phyloP scores from a whole-genome alignment of 2,113 vertebrate species.

The Empidonax traillii region DNA sequence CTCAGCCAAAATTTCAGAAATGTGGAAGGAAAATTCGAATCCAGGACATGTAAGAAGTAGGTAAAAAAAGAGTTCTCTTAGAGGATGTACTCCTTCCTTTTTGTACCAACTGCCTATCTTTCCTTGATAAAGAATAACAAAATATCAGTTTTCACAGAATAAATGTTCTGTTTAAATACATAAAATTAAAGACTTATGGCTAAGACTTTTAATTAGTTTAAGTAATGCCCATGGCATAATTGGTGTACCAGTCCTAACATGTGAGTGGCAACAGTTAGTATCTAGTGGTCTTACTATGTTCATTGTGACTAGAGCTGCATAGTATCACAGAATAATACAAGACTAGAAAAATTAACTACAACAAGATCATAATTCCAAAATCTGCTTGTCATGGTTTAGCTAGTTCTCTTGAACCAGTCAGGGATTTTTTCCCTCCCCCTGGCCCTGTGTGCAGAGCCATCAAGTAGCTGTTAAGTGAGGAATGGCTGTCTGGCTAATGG shows the following conservation, averaged over 20 bases:
- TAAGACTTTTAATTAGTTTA: conserved; percentile 39
- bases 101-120: not conserved
- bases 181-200: not conserved
- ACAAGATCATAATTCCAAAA: not conserved
- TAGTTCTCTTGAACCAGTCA: too few relatives aligned
- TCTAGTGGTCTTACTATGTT: not conserved
- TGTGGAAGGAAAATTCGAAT: not conserved
- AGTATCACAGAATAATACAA: not conserved
- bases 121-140: not conserved
- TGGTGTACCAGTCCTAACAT: not conserved
- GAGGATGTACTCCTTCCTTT: not conserved
- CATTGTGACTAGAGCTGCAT: not conserved
- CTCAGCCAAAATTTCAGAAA: not conserved
- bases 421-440: too few relatives aligned
- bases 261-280: not conserved
- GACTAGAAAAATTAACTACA: not conserved
- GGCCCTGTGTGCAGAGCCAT: too few relatives aligned
- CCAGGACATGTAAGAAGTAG: not conserved
- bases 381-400: not conserved
- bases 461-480: too few relatives aligned
- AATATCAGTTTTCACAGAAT: not conserved
- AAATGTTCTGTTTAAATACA: not conserved
- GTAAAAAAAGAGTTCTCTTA: not conserved
- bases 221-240: conserved; percentile 16
- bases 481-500: too few relatives aligned